Conservation (phyloP, 2,797 vertebrate species). For the Hyperoplus lanceolatus region DNA sequence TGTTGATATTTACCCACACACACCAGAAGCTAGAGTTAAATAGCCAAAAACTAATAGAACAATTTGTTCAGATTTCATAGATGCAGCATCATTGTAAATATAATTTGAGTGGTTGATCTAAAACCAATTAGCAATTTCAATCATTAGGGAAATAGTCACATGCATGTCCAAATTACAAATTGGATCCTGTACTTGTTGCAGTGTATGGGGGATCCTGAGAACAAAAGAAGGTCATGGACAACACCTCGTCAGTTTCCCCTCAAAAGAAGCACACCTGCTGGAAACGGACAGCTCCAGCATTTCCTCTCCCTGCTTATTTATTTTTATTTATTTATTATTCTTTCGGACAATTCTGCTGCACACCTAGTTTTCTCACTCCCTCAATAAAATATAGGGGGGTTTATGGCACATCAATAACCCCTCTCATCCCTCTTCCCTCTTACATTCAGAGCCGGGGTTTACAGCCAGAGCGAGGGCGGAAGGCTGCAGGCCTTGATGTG, state of each 20-base stretch:
- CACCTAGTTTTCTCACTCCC: conserved; percentile 80
- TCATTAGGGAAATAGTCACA: conserved; percentile 42
- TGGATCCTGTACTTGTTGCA: conserved; percentile 30
- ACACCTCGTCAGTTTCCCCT: conserved; percentile 21
- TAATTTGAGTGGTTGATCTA: background rate
- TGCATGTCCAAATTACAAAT: conserved; percentile 28
- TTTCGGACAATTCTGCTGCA: too few species aligned
- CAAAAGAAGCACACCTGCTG: conserved; percentile 43
- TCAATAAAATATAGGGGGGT: conserved; percentile 85
- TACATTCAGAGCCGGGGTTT: conserved; percentile 72
- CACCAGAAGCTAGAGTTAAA: background rate
- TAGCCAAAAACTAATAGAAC: background rate
- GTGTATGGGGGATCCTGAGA: conserved; percentile 29
- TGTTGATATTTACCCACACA: background rate
- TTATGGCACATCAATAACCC: conserved; percentile 88
- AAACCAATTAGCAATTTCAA: conserved; percentile 22
- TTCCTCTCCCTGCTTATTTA: conserved; percentile 4
- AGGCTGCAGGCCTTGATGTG: conserved; percentile 77
- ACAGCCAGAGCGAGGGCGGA: conserved; percentile 79
- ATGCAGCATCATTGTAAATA: background rate
- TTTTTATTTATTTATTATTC: too few species aligned
- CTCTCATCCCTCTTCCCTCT: conserved; percentile 82
- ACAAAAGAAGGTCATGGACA: conserved; percentile 10
- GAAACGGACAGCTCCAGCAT: conserved; percentile 17
- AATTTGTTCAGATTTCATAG: background rate